phyloP scores from a whole-genome alignment of 2,888 invertebrate species.

The Eupelmus urozonus region DNA sequence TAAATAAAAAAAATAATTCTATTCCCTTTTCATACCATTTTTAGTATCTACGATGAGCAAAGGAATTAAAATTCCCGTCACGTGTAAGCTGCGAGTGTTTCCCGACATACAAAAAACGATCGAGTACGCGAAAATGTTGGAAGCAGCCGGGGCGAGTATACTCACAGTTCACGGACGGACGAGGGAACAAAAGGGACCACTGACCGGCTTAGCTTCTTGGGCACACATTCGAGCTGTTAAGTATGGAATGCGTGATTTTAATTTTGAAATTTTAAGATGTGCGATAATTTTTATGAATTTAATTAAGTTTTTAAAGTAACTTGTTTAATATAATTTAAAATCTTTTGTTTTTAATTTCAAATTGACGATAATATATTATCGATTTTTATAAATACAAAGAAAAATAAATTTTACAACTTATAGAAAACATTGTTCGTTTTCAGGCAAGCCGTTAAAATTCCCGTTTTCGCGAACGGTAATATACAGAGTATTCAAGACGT shows the following conservation, averaged over 20 bases:
- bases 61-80: conserved; percentile 91
- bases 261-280: too few species aligned
- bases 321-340: too few species aligned
- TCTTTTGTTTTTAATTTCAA: too few species aligned
- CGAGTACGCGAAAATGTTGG: conserved; percentile 95
- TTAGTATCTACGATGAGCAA: conserved; percentile 83
- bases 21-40: not conserved
- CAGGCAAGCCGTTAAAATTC: conserved; percentile 84
- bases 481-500: conserved; percentile 95
- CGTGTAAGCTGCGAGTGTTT: conserved; percentile 97
- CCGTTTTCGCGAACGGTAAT: conserved; percentile 98
- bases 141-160: conserved; percentile 93
- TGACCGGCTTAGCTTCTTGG: conserved; percentile 97
- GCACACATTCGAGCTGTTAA: conserved; percentile 93
- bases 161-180: conserved; percentile 98
- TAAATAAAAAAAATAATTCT: not conserved
- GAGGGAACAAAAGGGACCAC: conserved; percentile 95
- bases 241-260: conserved; percentile 75
- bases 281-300: too few species aligned
- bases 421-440: not conserved
- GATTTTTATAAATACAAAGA: too few species aligned
- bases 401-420: not conserved
- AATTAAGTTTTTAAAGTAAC: conserved; percentile 20
- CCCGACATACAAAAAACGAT: conserved; percentile 91
- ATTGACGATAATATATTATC: too few species aligned